Evolutionary conservation across 2,113 vertebrate genomes (phyloP), one percentile per base, ranked within the genome.

Genomic region (Odontesthes bonariensis): DNA sequence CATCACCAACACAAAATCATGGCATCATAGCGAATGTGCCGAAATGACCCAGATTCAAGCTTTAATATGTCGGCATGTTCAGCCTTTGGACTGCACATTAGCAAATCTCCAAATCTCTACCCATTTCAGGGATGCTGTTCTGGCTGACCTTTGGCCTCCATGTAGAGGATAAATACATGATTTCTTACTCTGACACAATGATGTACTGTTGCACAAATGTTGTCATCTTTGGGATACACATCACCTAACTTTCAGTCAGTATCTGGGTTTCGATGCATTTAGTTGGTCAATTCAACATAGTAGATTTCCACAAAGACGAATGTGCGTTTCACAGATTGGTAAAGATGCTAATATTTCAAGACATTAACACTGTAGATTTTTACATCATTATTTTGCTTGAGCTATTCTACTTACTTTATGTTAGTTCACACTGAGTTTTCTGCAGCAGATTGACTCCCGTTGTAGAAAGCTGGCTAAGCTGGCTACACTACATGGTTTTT

Each of bases 1-100:
- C 1, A 19, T 17, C 8, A 13, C 17, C 54, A 27, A 51, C 63
- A 67, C 52, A 70, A 46, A 63, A 31, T 46, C 19, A 72, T 20
- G 11, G 16, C 17, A 33, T 40, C 56, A 64, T 5, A 23, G 57
- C n/a, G 23, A 33, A 8, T 22, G 73, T 75, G 63, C 58, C 59
- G 42, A 23, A 38, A 44, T 84, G 81, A 81, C 85, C 81, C 79
- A 86, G 61, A 85, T 88, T 82, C 65, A 58, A 66, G 33, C 40
- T 77, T 73, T 73, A 70, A 69, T 73, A 82, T 66, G 54, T 57
- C 27, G 20, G 49, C 82, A 66, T 56, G 59, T 38, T 47, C 72
- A 74, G 65, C 61, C 69, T 68, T 57, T 55, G 59, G 63, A 49
- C 65, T 52, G 53, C 54, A 68, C 64, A 82, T 79, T 75, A 77